These are phyloP conservation scores for Drosophila albomicans DNA, from an alignment of 1,140 invertebrate genomes.

Conservation along the genomic window DNA sequence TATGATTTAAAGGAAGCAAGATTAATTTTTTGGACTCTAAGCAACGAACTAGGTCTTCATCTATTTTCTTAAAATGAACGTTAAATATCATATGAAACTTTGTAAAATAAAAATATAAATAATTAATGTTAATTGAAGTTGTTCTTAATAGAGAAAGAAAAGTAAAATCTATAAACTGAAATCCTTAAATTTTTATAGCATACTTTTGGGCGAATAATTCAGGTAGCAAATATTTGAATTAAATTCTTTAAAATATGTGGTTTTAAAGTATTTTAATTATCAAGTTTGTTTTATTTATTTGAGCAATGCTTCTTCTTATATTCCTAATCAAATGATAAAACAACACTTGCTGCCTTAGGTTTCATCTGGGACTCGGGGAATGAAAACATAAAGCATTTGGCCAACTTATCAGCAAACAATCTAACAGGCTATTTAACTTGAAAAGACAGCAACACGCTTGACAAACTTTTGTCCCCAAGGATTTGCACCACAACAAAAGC, in stretches of 20 bases:
- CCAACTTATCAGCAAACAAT: constrained; percentile 19
- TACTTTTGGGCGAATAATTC: constrained; percentile 23
- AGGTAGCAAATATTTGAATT: neutral
- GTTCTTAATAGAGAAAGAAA: too few species aligned
- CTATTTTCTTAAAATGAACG: too few species aligned
- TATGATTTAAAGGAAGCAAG: too few species aligned
- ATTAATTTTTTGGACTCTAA: too few species aligned
- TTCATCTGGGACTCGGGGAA: neutral
- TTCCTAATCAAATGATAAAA: neutral
- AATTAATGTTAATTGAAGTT: too few species aligned
- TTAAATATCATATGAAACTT: too few species aligned
- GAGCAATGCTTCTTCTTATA: neutral
- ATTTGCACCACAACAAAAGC: neutral
- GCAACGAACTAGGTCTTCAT: too few species aligned
- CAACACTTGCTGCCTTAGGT: neutral
- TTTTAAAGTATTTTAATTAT: neutral
- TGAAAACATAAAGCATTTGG: constrained; percentile 16
- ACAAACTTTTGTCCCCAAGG: constrained; percentile 13
- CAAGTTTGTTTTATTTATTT: neutral
- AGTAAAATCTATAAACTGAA: neutral
- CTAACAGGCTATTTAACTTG: constrained; percentile 25
- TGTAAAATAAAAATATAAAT: too few species aligned
- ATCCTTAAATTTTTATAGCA: constrained; percentile 8
- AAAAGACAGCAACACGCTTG: neutral
- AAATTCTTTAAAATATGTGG: neutral